These are phyloP conservation scores for Lacanobia wlatinum DNA, from an alignment of 2,888 invertebrate species.

Conservation along the genomic window DNA sequence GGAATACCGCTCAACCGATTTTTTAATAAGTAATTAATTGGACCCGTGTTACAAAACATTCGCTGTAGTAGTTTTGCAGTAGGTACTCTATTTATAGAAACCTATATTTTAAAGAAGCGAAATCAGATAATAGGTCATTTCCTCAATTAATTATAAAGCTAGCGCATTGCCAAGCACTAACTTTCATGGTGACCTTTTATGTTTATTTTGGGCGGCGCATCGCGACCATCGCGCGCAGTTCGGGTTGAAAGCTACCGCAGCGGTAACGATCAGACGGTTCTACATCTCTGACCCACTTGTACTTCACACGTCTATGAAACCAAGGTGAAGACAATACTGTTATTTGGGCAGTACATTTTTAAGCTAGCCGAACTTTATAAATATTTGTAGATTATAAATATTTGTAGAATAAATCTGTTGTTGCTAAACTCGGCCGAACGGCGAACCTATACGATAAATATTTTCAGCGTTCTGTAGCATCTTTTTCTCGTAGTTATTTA, in stretches of 20 bases:
- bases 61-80: slow-evolving; percentile 46
- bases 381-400: slow-evolving; percentile 41
- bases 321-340: slow-evolving; percentile 71
- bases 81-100: slow-evolving; percentile 33
- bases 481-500: slow-evolving; percentile 5
- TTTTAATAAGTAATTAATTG: slow-evolving; percentile 20
- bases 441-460: slow-evolving; percentile 5
- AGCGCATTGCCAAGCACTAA: slow-evolving; percentile 81
- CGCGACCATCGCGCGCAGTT: slow-evolving; percentile 74
- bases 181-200: slow-evolving; percentile 85
- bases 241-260: slow-evolving; percentile 70
- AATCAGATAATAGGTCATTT: slow-evolving; percentile 79
- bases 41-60: slow-evolving; percentile 30
- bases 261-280: slow-evolving; percentile 71
- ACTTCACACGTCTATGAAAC: slow-evolving; percentile 66
- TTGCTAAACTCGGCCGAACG: slow-evolving; percentile 17
- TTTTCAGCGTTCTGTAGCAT: background rate
- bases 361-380: slow-evolving; percentile 43
- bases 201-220: slow-evolving; percentile 84
- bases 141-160: slow-evolving; percentile 84
- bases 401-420: slow-evolving; percentile 25
- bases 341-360: slow-evolving; percentile 58
- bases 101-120: slow-evolving; percentile 57
- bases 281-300: slow-evolving; percentile 83
- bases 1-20: slow-evolving; percentile 10